Conservation (phyloP, 1,140 invertebrate species). For the Solen grandis region DNA sequence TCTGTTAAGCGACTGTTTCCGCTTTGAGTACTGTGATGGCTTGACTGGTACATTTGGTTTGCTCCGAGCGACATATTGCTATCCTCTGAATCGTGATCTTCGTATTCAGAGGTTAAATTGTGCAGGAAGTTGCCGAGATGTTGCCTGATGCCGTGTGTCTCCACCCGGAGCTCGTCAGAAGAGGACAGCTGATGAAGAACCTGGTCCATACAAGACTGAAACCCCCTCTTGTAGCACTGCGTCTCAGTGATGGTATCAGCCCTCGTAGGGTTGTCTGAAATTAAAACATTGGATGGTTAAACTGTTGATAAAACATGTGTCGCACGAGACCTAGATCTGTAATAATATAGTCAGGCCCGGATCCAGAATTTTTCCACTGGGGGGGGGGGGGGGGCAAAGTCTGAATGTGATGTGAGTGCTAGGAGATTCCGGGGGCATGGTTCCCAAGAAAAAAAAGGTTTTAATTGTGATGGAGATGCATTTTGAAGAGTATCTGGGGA, state of each 20-base stretch:
- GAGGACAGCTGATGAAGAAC: background rate
- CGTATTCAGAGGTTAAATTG: background rate
- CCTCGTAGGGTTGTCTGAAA: background rate
- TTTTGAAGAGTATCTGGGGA: no score
- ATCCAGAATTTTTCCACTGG: background rate
- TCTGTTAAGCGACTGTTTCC: no score
- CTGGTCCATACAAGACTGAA: background rate
- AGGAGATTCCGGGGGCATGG: no score
- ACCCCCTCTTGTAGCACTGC: background rate
- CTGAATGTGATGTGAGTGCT: no score
- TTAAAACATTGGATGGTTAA: background rate
- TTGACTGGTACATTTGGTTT: background rate
- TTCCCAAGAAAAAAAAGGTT: no score
- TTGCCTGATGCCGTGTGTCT: background rate
- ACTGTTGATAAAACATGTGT: background rate
- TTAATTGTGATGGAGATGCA: no score
- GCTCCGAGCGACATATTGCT: background rate
- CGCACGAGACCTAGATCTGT: background rate
- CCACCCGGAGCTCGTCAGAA: background rate
- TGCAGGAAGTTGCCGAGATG: background rate
- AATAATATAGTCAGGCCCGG: background rate
- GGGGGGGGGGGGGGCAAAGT: no score
- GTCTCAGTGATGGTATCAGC: background rate
- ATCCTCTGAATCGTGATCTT: background rate
- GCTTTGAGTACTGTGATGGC: background rate